These are phyloP conservation scores for Drosophila nikananu DNA, from an alignment of 1,140 invertebrate genomes.

Conservation along the genomic window DNA sequence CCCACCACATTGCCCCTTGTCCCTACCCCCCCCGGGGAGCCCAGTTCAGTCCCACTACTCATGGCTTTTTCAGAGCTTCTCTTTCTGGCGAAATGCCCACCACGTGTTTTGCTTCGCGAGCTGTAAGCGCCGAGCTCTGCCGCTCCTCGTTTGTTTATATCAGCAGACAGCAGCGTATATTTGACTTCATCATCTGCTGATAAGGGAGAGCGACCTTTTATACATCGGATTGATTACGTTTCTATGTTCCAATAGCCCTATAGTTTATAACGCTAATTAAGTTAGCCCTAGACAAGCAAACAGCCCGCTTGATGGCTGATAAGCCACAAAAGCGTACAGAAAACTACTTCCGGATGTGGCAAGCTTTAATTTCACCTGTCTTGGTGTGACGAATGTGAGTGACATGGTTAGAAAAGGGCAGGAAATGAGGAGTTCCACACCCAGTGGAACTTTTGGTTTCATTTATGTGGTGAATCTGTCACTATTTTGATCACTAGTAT, in stretches of 20 bases:
- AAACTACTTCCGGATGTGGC: neutral
- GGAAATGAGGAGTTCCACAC: neutral
- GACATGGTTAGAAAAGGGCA: neutral
- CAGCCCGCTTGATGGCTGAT: slow-evolving; percentile 16
- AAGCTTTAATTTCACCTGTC: slow-evolving; percentile 43
- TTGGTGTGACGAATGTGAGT: slow-evolving; percentile 21
- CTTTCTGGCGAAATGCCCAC: slow-evolving; percentile 27
- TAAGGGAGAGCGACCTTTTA: slow-evolving; percentile 50
- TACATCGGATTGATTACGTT: slow-evolving; percentile 46
- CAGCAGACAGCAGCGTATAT: slow-evolving; percentile 17
- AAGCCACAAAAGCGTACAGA: neutral
- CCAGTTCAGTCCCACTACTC: neutral
- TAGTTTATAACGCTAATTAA: slow-evolving; percentile 59
- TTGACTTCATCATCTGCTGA: slow-evolving; percentile 37
- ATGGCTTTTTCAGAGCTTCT: slow-evolving; percentile 16
- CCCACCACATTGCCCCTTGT: slow-evolving; percentile 25
- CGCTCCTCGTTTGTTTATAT: slow-evolving; percentile 46
- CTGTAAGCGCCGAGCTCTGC: slow-evolving; percentile 12
- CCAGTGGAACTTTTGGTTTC: neutral
- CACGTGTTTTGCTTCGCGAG: slow-evolving; percentile 52
- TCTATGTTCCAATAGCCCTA: neutral
- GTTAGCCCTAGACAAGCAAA: slow-evolving; percentile 24
- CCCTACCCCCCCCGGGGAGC: neutral
- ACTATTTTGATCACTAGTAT: too few species aligned
- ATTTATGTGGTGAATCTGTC: neutral